These are phyloP conservation scores for Pammene aurita DNA, from an alignment of 2,888 invertebrate species.

Conservation along the genomic window DNA sequence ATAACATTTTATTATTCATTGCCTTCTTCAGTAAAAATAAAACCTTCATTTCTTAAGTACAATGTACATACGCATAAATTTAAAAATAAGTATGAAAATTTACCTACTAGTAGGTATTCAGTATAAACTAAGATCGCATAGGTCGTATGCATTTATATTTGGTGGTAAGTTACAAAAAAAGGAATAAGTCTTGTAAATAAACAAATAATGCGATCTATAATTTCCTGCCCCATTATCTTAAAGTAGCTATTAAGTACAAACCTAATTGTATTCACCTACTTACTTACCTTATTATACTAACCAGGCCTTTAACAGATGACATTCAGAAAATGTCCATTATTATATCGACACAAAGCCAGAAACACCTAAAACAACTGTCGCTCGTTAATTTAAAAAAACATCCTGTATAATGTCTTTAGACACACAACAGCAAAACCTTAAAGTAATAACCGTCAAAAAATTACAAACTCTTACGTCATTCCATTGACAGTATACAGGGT, in stretches of 20 bases:
- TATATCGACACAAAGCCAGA: conserved; percentile 9
- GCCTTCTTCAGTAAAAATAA: no score
- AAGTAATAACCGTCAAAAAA: conserved; percentile 44
- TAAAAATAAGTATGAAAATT: no score
- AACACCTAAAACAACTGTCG: conserved; percentile 33
- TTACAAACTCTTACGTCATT: background rate
- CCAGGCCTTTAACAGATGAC: conserved; percentile 18
- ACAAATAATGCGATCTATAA: background rate
- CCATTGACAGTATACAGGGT: conserved; percentile 47
- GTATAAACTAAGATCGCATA: no score
- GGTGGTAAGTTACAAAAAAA: background rate
- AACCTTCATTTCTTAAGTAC: no score
- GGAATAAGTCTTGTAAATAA: background rate
- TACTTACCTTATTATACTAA: conserved; percentile 18
- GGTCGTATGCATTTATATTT: no score
- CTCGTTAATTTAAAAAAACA: conserved; percentile 38
- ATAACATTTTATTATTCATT: no score
- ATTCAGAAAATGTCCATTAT: conserved; percentile 14
- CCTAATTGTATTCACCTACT: background rate
- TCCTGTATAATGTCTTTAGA: conserved; percentile 52
- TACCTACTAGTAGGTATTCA: no score
- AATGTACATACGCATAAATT: no score
- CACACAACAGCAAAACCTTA: background rate
- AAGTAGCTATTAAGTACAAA: background rate
- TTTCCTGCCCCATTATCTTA: background rate